Percentiles rank a stretch among this genome's conserved stretches.
phyloP scores from a whole-genome alignment of 2,113 vertebrate species.

The Laticauda laticaudata region DNA sequence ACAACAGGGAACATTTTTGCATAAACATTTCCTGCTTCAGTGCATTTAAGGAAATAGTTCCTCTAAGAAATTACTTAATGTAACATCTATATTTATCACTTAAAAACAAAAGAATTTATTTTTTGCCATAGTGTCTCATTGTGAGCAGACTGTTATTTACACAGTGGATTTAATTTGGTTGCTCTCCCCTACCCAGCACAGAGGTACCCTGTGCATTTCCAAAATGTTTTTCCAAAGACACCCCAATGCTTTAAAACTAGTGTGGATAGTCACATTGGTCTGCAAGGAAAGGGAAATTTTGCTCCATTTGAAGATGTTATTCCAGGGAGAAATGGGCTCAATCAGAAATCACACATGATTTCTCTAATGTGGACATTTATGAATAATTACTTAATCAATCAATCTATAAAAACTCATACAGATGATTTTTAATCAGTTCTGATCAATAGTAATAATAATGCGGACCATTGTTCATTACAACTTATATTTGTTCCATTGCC shows the following conservation, averaged over 20 bases:
- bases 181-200: not conserved
- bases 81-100: not conserved
- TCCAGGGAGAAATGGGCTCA: not conserved
- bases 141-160: not conserved
- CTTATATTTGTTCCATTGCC: not conserved
- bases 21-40: not conserved
- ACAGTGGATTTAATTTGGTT: not conserved
- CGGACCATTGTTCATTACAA: not conserved
- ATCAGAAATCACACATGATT: not conserved
- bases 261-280: not conserved
- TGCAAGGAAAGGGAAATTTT: not conserved
- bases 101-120: not conserved
- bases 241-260: not conserved
- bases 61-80: not conserved
- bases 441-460: not conserved
- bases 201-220: not conserved
- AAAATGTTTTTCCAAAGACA: not conserved
- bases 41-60: not conserved
- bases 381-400: not conserved
- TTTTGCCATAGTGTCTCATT: not conserved
- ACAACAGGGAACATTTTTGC: not conserved
- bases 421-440: not conserved
- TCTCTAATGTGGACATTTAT: not conserved
- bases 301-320: not conserved
- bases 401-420: not conserved